These are phyloP conservation scores for Uropsilus gracilis DNA, from an alignment of 2,113 vertebrate genomes.

Conservation along the genomic window DNA sequence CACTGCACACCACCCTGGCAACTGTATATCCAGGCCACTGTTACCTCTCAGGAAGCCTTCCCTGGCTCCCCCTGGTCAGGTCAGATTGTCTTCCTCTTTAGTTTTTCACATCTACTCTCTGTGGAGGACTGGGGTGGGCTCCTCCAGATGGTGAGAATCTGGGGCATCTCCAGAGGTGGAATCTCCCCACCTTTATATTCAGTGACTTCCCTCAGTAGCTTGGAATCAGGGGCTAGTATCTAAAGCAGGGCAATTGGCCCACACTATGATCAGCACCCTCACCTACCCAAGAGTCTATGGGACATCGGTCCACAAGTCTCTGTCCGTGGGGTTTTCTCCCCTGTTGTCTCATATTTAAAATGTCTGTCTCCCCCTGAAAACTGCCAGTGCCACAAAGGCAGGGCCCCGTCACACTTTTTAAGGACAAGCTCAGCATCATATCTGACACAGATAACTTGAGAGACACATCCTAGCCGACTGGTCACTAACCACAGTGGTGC, in stretches of 20 bases:
- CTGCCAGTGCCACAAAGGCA: not conserved
- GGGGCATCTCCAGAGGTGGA: too few relatives aligned
- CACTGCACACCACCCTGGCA: too few relatives aligned
- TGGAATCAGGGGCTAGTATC: not conserved
- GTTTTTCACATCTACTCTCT: not conserved
- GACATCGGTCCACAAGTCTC: too few relatives aligned
- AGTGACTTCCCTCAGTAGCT: not conserved
- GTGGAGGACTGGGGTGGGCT: rapidly evolving
- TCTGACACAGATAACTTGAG: not conserved
- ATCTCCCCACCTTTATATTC: not conserved
- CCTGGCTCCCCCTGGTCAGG: too few relatives aligned
- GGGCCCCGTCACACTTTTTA: not conserved
- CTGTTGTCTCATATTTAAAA: too few relatives aligned
- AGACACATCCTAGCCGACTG: not conserved
- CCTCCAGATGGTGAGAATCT: not conserved
- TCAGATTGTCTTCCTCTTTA: not conserved
- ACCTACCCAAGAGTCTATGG: not conserved
- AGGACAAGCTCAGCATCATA: not conserved
- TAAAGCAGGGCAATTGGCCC: not conserved
- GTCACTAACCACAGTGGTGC: not conserved
- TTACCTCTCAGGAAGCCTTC: not conserved
- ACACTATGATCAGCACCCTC: too few relatives aligned
- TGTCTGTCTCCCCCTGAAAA: not conserved
- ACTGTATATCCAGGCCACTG: not conserved
- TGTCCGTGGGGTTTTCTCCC: too few relatives aligned